Conservation (phyloP, 2,113 vertebrate genomes). For the Monopterus albus region DNA sequence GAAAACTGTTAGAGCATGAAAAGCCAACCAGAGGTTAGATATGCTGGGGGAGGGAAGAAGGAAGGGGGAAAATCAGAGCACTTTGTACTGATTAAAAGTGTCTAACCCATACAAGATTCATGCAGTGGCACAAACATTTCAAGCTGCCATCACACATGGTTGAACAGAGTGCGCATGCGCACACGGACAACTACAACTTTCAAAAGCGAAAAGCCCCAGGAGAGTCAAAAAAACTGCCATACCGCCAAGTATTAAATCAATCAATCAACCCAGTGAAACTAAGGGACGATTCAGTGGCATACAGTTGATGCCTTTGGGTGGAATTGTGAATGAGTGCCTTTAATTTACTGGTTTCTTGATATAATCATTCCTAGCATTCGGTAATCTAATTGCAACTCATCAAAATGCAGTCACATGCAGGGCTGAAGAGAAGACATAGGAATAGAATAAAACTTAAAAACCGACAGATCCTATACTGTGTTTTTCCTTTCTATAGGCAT, state of each 20-base stretch:
- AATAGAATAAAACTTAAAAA: background rate
- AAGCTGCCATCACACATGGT: constrained; percentile 15
- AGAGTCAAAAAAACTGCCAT: constrained; percentile 24
- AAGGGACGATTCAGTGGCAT: constrained; percentile 35
- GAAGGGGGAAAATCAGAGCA: constrained; percentile 49
- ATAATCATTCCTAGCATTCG: constrained; percentile 26
- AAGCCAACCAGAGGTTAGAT: constrained; percentile 60
- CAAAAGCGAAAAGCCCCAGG: constrained; percentile 22
- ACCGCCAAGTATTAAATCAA: constrained; percentile 62
- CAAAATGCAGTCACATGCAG: background rate
- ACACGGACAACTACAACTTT: background rate
- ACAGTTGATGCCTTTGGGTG: constrained; percentile 33
- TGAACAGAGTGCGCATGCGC: constrained; percentile 11
- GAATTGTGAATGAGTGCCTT: constrained; percentile 29
- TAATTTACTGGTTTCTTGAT: constrained; percentile 33
- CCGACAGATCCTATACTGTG: background rate
- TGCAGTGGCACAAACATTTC: constrained; percentile 50
- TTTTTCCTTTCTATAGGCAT: background rate
- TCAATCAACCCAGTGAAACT: constrained; percentile 58
- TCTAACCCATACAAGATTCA: constrained; percentile 66
- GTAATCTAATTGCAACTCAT: constrained; percentile 15
- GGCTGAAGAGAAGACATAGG: background rate
- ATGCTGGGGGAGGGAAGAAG: constrained; percentile 35
- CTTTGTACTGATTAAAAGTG: constrained; percentile 82
- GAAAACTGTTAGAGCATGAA: constrained; percentile 72